These are phyloP conservation scores for Heliconius congener DNA, from an alignment of 1,140 invertebrate species.

Conservation along the genomic window DNA sequence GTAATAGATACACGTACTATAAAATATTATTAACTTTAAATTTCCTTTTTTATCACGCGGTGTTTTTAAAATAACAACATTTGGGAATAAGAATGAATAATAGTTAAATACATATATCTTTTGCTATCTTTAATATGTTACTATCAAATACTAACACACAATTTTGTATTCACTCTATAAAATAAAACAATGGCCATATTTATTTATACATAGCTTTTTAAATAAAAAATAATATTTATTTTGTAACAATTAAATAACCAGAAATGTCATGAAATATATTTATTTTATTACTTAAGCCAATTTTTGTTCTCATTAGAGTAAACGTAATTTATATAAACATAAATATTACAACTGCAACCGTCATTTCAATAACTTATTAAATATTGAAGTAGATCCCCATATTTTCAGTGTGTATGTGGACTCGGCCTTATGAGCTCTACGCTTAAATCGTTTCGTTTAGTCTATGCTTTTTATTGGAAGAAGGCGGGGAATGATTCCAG, in stretches of 20 bases:
- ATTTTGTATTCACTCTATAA: too few relatives aligned
- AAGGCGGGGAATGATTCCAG: constrained; percentile 44
- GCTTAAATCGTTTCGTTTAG: constrained; percentile 42
- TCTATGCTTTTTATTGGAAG: constrained; percentile 60
- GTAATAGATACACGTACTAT: background rate
- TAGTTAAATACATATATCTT: too few relatives aligned
- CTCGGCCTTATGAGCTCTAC: constrained; percentile 18
- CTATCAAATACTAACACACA: too few relatives aligned
- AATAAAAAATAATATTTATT: background rate
- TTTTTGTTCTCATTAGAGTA: too few relatives aligned
- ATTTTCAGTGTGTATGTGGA: constrained; percentile 16
- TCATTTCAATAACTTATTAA: background rate
- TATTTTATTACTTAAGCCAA: background rate
- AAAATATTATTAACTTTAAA: background rate
- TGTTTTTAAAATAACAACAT: background rate
- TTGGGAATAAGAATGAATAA: background rate
- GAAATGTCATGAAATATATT: background rate
- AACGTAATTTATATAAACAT: too few relatives aligned
- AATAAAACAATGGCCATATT: too few relatives aligned
- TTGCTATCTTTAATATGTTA: too few relatives aligned
- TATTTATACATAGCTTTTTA: too few relatives aligned
- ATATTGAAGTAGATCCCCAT: background rate
- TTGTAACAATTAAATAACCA: background rate
- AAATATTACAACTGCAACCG: background rate
- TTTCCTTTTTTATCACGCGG: background rate